Base-by-base conservation (phyloP, 2,797 vertebrate genomes). In the Crenichthys baileyi region DNA sequence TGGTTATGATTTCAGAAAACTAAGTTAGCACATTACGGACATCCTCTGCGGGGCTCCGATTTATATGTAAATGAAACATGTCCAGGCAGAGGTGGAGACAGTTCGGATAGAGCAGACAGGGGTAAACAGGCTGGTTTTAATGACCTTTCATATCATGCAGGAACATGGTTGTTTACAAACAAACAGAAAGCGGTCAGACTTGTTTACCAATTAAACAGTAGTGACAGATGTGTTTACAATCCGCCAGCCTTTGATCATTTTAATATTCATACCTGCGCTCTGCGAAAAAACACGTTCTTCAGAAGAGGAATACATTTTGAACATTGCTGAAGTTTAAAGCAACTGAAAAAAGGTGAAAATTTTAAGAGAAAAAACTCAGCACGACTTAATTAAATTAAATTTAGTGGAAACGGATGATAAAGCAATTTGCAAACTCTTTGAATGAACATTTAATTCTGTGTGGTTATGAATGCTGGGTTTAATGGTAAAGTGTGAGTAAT, bases 151-250 rank as follows among this genome's bases (percentile, higher is more conserved):
- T 93, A 93, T 93, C 92, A 91, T 75, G 83, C 88, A 70, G 90
- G 90, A 86, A 93, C 92, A 94, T 87, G 79, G 86, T 78, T 94
- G 92, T 93, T 92, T 91, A 91, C 90, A 76, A 83, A 90, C 91
- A 93, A 94, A 94, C 93, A 94, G 83, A 91, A 73, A 90, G 89
- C 87, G 89, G 91, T 91, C 90, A 91, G 81, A 91, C 86, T 85
- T 94, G 90, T 94, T 90, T 93, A 92, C 92, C 90, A 89, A 90
- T 90, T 92, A 93, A 92, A 94, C 92, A 94, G 81, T 73, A 85
- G 90, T 90, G 91, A 93, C 93, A 94, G 94, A 93, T 94, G 94
- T 94, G 92, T 94, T 94, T 93, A 92, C 92, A 81, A 85, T 91
- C 84, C 88, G 85, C 76, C 85, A 87, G 84, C 86, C 83, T 80